A percentile compares a stretch with the other conserved stretches of the same genome.
Evolutionary conservation across 2,888 invertebrate species (phyloP).

Genomic region (Ophion ventricosus): DNA sequence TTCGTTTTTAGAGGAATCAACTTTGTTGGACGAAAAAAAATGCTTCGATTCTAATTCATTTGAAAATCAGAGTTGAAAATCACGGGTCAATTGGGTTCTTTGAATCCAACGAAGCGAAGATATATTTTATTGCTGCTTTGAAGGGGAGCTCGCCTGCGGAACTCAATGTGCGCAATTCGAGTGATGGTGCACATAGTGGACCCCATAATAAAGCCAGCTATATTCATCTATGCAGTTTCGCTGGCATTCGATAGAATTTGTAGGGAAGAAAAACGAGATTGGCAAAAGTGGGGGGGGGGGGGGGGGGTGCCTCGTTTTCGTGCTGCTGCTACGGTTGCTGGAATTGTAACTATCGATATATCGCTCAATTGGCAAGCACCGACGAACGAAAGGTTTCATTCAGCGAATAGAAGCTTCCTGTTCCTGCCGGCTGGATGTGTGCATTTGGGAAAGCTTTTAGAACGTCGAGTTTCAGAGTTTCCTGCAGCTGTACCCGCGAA

Average conservation of each 20-base stretch:
- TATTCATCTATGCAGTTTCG: slow-evolving; percentile 14
- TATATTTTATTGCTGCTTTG: neutral
- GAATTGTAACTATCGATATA: slow-evolving; percentile 38
- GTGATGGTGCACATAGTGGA: neutral
- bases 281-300: slow-evolving; percentile 26
- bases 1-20: too few relatives aligned
- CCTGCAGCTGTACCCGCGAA: slow-evolving; percentile 32
- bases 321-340: slow-evolving; percentile 4
- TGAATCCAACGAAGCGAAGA: neutral
- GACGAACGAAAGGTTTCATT: slow-evolving; percentile 44
- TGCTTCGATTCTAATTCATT: neutral
- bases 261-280: slow-evolving; percentile 48
- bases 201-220: neutral
- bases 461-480: slow-evolving; percentile 30
- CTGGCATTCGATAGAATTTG: slow-evolving; percentile 32
- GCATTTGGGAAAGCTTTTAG: slow-evolving; percentile 39
- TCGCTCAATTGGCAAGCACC: slow-evolving; percentile 48
- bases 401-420: slow-evolving; percentile 39
- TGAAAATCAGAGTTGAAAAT: neutral
- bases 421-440: slow-evolving; percentile 3
- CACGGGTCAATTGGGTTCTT: neutral
- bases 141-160: neutral
- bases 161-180: neutral
- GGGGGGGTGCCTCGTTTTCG: slow-evolving; percentile 24
- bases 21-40: neutral